Conservation (phyloP, 2,113 vertebrate genomes). For the Sylvia atricapilla region DNA sequence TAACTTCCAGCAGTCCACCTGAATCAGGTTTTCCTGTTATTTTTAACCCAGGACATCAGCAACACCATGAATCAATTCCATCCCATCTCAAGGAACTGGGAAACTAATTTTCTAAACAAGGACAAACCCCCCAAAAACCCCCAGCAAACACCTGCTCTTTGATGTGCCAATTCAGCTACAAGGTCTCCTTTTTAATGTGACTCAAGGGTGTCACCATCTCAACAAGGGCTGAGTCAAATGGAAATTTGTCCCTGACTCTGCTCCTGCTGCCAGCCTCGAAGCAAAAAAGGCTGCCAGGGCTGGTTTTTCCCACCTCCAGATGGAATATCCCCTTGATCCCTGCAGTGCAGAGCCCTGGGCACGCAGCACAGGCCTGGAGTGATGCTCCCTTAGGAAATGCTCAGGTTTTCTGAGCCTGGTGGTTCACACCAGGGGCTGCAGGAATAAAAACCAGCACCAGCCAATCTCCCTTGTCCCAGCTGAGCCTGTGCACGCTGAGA, state of each 20-base stretch:
- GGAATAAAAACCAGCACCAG: neutral
- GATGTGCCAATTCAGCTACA: neutral
- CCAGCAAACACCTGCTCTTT: neutral
- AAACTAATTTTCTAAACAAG: slow-evolving; percentile 1
- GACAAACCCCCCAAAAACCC: neutral
- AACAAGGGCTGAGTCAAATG: slow-evolving; percentile 48
- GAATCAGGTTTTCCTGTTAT: neutral
- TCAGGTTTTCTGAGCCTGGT: neutral
- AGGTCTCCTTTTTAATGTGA: neutral
- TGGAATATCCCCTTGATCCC: slow-evolving; percentile 4
- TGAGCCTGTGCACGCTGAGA: rapidly evolving
- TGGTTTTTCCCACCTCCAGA: neutral
- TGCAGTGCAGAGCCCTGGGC: neutral
- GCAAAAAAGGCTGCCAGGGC: neutral
- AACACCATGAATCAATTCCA: neutral
- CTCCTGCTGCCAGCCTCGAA: neutral
- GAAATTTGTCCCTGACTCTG: slow-evolving; percentile 3
- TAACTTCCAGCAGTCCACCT: neutral
- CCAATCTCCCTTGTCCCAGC: neutral
- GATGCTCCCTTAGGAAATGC: neutral
- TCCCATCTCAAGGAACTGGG: neutral
- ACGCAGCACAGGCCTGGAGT: neutral
- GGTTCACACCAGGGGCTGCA: neutral
- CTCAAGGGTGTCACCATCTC: slow-evolving; percentile 33
- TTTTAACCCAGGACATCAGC: neutral